phyloP scores from a whole-genome alignment of 2,888 invertebrate genomes.

The Drosophila greeni region DNA sequence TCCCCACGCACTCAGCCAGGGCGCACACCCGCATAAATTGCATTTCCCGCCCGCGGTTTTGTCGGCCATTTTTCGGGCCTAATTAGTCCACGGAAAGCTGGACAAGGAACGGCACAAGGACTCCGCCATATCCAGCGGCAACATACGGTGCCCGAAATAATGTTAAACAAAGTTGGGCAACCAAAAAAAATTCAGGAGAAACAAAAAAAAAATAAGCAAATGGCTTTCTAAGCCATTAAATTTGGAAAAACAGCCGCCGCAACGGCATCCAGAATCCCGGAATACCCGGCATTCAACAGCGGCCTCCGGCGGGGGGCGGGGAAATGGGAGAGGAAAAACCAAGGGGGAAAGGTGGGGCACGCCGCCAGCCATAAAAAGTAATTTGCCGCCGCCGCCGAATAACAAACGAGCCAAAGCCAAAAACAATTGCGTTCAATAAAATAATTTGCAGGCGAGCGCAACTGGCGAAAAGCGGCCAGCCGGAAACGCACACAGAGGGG shows the following conservation, averaged over 20 bases:
- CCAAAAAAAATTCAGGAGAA: conserved; percentile 30
- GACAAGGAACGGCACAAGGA: neutral
- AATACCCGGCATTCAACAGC: conserved; percentile 26
- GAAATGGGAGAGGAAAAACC: neutral
- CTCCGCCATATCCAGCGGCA: conserved; percentile 29
- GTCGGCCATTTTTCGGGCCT: neutral
- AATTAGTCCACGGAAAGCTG: conserved; percentile 22
- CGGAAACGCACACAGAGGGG: conserved; percentile 40
- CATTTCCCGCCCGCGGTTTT: conserved; percentile 13
- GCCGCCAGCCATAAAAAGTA: conserved; percentile 67
- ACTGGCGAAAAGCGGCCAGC: conserved; percentile 42
- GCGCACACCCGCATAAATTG: conserved; percentile 16
- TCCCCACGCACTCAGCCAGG: neutral
- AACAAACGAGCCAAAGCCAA: conserved; percentile 70
- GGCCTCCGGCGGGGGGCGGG: conserved; percentile 1
- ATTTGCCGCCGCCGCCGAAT: conserved; percentile 67
- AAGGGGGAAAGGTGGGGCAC: neutral
- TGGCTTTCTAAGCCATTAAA: conserved; percentile 76
- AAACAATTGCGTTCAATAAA: conserved; percentile 74
- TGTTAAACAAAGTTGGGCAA: conserved; percentile 68
- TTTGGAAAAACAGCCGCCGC: conserved; percentile 64
- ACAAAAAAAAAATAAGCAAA: conserved; percentile 58
- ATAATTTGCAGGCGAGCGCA: conserved; percentile 62
- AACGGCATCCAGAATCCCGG: conserved; percentile 14
- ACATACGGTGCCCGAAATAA: conserved; percentile 63